phyloP scores from a whole-genome alignment of 2,888 invertebrate genomes.

The Neria commutata region DNA sequence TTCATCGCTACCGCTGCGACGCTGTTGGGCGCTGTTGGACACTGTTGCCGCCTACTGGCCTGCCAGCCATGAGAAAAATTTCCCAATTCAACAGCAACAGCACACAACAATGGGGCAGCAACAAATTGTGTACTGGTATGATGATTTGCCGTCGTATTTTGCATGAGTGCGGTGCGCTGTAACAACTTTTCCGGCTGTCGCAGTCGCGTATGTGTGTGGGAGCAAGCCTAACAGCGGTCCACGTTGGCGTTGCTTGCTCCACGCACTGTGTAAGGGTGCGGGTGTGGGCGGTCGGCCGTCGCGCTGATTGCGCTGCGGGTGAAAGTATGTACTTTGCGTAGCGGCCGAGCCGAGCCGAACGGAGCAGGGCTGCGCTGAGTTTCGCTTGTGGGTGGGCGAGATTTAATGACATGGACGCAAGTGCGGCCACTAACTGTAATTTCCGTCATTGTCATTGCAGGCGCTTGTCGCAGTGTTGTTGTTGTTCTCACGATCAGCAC shows the following conservation, averaged over 20 bases:
- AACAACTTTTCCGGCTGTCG: conserved; percentile 5
- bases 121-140: background rate
- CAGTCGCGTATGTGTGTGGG: conserved; percentile 4
- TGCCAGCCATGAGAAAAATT: conserved; percentile 8
- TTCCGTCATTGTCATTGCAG: background rate
- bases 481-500: conserved; percentile 3
- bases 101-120: background rate
- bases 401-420: background rate
- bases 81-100: background rate
- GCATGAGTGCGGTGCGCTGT: conserved; percentile 13
- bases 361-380: background rate
- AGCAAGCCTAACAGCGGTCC: conserved; percentile 3
- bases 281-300: background rate
- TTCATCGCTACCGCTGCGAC: conserved; percentile 1
- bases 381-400: conserved; percentile 2
- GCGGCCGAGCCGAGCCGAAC: background rate
- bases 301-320: background rate
- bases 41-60: background rate
- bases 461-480: background rate
- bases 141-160: background rate
- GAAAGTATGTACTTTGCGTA: conserved; percentile 8
- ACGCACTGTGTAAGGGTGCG: background rate
- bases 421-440: conserved; percentile 1
- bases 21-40: background rate
- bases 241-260: background rate